Conservation (phyloP, 1,140 invertebrate species). For the Drosophila chauvacae region DNA sequence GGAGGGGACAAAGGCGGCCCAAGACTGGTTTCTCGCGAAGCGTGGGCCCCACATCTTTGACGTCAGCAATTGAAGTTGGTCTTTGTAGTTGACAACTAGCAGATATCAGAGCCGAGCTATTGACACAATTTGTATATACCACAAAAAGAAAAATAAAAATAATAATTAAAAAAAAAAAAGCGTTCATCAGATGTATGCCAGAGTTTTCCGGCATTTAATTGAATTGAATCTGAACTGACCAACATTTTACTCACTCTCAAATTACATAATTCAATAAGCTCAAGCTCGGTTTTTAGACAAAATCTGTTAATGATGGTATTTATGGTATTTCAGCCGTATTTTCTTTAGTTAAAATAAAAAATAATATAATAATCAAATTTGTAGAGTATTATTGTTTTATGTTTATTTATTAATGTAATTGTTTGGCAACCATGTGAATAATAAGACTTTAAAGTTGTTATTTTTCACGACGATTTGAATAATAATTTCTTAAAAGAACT, state of each 20-base stretch:
- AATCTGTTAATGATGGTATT: no score
- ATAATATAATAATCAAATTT: no score
- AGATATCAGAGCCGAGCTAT: constrained; percentile 26
- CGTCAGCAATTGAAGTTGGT: constrained; percentile 55
- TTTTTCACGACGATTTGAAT: not conserved
- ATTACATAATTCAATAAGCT: constrained; percentile 1
- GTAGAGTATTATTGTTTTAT: no score
- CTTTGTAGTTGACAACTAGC: constrained; percentile 25
- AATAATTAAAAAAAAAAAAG: not conserved
- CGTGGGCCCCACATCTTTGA: constrained; percentile 67
- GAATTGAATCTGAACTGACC: constrained; percentile 1
- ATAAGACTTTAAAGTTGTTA: not conserved
- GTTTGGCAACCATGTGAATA: no score
- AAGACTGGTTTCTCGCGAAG: constrained; percentile 66
- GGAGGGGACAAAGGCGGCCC: constrained; percentile 3
- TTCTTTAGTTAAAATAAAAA: no score
- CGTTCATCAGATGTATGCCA: constrained; percentile 24
- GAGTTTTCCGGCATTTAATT: constrained; percentile 2
- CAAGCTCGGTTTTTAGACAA: not conserved
- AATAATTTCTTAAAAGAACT: not conserved
- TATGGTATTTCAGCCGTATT: no score
- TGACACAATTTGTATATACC: constrained; percentile 36
- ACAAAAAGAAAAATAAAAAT: no score
- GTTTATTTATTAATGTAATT: no score
- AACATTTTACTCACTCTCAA: not conserved